phyloP scores from a whole-genome alignment of 2,113 vertebrate genomes.

The Epinephelus lanceolatus region DNA sequence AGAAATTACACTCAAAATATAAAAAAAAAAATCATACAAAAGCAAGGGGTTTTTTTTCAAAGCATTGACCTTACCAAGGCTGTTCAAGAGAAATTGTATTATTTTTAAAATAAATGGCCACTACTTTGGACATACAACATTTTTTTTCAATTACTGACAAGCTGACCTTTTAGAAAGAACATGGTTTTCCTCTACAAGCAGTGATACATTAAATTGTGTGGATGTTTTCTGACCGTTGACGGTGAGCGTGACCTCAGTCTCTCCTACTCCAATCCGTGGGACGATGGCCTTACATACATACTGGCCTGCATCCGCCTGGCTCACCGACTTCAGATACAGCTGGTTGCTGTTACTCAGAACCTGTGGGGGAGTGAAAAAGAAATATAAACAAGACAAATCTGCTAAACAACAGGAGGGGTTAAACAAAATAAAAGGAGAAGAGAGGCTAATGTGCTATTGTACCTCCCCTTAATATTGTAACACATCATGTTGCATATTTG shows the following conservation, averaged over 20 bases:
- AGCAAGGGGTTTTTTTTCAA: background rate
- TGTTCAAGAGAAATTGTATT: background rate
- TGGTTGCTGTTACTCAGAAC: constrained; percentile 98
- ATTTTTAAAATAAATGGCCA: constrained; percentile 28
- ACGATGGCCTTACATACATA: constrained; percentile 98
- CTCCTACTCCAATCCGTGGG: constrained; percentile 94
- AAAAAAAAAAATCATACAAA: too few relatives aligned
- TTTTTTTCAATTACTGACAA: constrained; percentile 33
- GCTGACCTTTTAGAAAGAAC: constrained; percentile 26
- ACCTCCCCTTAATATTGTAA: background rate
- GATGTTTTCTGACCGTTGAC: constrained; percentile 90
- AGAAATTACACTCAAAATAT: too few relatives aligned
- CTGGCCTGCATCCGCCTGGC: constrained; percentile 93
- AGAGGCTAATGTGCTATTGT: background rate
- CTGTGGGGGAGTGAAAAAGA: constrained; percentile 74
- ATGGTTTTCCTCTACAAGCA: constrained; percentile 27
- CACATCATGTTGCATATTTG: background rate
- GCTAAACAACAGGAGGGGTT: constrained; percentile 21
- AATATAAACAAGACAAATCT: constrained; percentile 61
- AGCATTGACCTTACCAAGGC: constrained; percentile 8
- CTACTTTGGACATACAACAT: background rate
- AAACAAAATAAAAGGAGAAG: constrained; percentile 31
- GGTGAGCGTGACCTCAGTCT: constrained; percentile 92
- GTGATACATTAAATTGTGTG: constrained; percentile 21
- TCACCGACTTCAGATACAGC: constrained; percentile 92